Conservation (phyloP, 2,113 vertebrate species). For the Monopterus albus region DNA sequence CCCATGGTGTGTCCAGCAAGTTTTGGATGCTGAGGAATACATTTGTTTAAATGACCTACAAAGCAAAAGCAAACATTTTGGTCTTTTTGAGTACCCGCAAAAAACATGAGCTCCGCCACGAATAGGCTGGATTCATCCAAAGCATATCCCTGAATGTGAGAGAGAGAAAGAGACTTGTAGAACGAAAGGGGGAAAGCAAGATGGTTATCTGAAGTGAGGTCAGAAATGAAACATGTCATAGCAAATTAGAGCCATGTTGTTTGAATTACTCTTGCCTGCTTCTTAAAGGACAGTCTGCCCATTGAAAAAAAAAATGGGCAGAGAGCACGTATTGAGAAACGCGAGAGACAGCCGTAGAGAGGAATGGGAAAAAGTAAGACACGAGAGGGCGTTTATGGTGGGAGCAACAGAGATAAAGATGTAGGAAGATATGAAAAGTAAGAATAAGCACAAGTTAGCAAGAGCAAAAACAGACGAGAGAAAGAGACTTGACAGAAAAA, state of each 20-base stretch:
- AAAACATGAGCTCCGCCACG: constrained; percentile 47
- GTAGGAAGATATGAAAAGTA: constrained; percentile 64
- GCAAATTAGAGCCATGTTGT: constrained; percentile 86
- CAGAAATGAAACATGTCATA: constrained; percentile 87
- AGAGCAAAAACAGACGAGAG: constrained; percentile 61
- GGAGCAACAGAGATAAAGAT: constrained; percentile 56
- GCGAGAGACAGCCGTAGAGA: constrained; percentile 33
- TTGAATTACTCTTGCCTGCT: constrained; percentile 82
- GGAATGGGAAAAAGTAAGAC: constrained; percentile 16
- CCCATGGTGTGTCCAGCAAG: constrained; percentile 12
- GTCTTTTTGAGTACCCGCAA: constrained; percentile 60
- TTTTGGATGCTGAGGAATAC: constrained; percentile 34
- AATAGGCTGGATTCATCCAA: constrained; percentile 63
- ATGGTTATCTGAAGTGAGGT: constrained; percentile 85
- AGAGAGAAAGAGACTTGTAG: constrained; percentile 44
- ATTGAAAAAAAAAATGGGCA: constrained; percentile 42
- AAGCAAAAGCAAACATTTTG: constrained; percentile 71
- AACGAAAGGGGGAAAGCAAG: constrained; percentile 70
- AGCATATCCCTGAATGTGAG: constrained; percentile 47
- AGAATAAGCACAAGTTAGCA: constrained; percentile 53
- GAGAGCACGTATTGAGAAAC: constrained; percentile 46
- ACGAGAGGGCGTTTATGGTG: constrained; percentile 52
- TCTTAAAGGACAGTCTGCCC: constrained; percentile 66
- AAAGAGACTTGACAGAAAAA: constrained; percentile 65
- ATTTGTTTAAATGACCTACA: constrained; percentile 64